Evolutionary conservation across 2,113 vertebrate genomes (phyloP).

Genomic region (Bubo bubo): DNA sequence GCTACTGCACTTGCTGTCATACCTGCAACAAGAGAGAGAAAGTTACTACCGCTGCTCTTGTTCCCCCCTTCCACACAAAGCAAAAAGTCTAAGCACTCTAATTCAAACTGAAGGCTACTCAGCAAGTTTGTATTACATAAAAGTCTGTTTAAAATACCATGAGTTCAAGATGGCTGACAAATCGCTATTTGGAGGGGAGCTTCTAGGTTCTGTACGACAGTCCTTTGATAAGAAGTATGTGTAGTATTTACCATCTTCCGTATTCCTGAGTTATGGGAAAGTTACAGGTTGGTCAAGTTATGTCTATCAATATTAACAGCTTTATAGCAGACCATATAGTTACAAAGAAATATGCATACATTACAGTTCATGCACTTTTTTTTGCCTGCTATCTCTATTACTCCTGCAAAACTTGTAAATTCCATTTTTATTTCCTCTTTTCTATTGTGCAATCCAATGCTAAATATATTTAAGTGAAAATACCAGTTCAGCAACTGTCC

Average conservation of each 20-base stretch:
- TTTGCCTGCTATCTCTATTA: neutral
- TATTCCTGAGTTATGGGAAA: neutral
- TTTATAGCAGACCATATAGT: neutral
- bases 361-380: neutral
- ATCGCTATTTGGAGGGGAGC: neutral
- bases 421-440: neutral
- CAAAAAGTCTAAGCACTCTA: neutral
- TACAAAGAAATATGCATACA: neutral
- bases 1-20: slow-evolving; percentile 97
- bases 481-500: neutral
- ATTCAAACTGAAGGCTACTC: neutral
- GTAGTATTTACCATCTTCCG: neutral
- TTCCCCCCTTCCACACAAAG: neutral
- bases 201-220: neutral
- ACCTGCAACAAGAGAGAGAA: slow-evolving; percentile 80
- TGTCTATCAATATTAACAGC: neutral
- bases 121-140: neutral
- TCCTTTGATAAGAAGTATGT: neutral
- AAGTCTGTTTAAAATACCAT: neutral
- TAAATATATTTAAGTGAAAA: neutral
- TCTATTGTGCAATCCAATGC: neutral
- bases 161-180: neutral
- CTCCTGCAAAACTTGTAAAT: neutral
- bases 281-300: neutral
- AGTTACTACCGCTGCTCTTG: neutral